Evolutionary conservation across 1,140 invertebrate species (phyloP).

Genomic region (Brachionus sp.): DNA sequence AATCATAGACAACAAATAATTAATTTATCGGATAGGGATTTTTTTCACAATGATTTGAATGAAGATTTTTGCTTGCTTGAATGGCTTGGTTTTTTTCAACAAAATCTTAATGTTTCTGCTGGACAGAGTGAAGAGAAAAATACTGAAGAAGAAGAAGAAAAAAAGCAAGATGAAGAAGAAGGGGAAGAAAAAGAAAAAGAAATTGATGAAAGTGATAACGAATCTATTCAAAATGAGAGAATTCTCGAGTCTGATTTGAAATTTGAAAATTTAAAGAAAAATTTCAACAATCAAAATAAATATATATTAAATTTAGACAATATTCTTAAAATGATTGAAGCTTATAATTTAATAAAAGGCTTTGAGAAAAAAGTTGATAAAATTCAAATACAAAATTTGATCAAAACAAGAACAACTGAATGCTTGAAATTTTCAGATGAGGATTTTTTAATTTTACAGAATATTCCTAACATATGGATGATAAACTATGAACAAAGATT

Average conservation of each 20-base stretch:
- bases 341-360: not conserved
- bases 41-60: not conserved
- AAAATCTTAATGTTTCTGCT: not conserved
- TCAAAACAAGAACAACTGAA: not conserved
- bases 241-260: not conserved
- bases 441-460: not conserved
- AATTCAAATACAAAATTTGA: not conserved
- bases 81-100: conserved; percentile 20
- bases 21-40: not conserved
- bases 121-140: not conserved
- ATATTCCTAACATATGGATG: not conserved
- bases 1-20: not conserved
- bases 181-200: not conserved
- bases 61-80: not conserved
- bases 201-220: not conserved
- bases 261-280: not conserved
- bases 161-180: not conserved
- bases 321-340: not conserved
- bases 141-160: not conserved
- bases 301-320: not conserved
- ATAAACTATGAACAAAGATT: not conserved
- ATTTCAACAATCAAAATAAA: not conserved
- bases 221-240: not conserved
- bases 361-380: not conserved
- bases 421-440: not conserved